These are phyloP conservation scores for Jaculus jaculus DNA, from an alignment of 2,113 vertebrate genomes.

Conservation along the genomic window DNA sequence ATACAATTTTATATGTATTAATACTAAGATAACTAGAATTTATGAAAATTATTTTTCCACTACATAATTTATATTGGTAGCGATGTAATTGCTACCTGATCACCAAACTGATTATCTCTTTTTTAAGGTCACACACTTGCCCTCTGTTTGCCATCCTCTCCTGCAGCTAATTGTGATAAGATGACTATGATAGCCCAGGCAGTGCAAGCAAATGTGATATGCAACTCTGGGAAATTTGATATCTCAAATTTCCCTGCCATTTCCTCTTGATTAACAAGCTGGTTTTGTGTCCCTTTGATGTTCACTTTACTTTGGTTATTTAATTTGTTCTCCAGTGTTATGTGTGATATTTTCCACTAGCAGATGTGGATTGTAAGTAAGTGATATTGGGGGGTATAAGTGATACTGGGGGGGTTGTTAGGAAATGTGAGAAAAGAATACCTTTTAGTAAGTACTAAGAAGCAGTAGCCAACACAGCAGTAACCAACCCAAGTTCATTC, in stretches of 20 bases:
- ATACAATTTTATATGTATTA: neutral
- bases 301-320: neutral
- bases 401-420: neutral
- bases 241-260: neutral
- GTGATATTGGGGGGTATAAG: neutral
- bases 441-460: neutral
- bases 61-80: neutral
- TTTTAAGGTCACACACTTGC: neutral
- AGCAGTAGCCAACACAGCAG: neutral
- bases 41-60: neutral
- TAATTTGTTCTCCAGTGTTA: neutral
- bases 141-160: neutral
- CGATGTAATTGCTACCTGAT: neutral
- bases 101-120: neutral
- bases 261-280: neutral
- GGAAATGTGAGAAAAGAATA: neutral
- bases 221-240: neutral
- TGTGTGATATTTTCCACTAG: neutral
- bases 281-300: neutral
- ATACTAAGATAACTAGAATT: neutral
- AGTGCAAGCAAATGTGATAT: neutral
- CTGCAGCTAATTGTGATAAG: neutral
- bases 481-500: neutral
- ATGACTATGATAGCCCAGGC: neutral
- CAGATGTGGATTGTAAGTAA: neutral